Conservation (phyloP, 2,797 vertebrate species). For the Channallabes apus region DNA sequence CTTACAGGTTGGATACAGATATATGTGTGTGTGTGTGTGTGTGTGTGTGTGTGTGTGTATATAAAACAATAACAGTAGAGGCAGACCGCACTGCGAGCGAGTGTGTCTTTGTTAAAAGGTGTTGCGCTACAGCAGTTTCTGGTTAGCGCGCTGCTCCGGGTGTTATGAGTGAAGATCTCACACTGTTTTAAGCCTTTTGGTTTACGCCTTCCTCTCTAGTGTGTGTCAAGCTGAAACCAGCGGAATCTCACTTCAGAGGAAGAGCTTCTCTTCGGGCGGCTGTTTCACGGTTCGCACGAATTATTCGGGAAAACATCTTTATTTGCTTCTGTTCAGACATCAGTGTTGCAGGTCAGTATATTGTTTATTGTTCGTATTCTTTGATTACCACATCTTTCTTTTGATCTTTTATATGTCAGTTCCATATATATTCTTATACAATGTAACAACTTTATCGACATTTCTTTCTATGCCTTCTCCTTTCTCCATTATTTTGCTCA, state of each 20-base stretch:
- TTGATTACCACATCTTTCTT: not conserved
- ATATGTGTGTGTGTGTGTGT: too few species aligned
- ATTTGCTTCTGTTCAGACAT: not conserved
- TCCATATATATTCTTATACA: not conserved
- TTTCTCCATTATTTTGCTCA: not conserved
- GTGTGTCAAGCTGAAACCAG: slow-evolving; percentile 14
- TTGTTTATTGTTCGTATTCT: not conserved
- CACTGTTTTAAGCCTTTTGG: not conserved
- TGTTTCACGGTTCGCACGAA: slow-evolving; percentile 3
- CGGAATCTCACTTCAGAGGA: slow-evolving; percentile 13
- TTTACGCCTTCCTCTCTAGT: slow-evolving; percentile 38
- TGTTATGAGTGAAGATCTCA: not conserved
- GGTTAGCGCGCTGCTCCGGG: not conserved
- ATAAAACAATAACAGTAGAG: too few species aligned
- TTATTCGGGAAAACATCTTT: not conserved
- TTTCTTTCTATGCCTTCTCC: too few species aligned
- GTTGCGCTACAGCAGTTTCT: not conserved
- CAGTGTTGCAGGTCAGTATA: slow-evolving; percentile 14
- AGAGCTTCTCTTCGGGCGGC: not conserved
- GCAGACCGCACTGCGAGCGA: not conserved
- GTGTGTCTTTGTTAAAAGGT: not conserved
- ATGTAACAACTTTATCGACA: not conserved
- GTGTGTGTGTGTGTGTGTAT: too few species aligned
- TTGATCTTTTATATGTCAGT: not conserved
- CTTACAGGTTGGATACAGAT: not conserved